Percentiles rank a stretch among this genome's conserved stretches.
Conservation (phyloP, 2,113 vertebrate species). For the Oplegnathus fasciatus region DNA sequence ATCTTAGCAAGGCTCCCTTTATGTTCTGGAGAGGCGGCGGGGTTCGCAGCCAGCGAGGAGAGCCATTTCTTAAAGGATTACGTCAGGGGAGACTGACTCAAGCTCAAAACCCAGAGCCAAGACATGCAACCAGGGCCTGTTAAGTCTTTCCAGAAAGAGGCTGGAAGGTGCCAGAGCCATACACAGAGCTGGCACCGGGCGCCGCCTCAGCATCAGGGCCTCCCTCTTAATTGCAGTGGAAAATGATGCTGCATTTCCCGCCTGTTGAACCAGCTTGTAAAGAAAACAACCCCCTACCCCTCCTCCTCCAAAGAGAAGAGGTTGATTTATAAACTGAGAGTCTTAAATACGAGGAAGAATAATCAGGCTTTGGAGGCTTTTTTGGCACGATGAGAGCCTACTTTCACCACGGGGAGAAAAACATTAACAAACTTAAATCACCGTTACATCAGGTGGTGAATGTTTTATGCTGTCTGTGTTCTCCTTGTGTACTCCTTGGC, state of each 20-base stretch:
- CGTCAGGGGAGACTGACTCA: conserved; percentile 49
- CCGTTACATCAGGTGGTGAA: conserved; percentile 66
- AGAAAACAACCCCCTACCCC: conserved; percentile 23
- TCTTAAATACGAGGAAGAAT: conserved; percentile 15
- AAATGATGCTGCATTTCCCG: conserved; percentile 64
- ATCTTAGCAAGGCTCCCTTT: conserved; percentile 41
- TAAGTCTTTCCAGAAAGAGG: conserved; percentile 65
- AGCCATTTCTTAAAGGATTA: conserved; percentile 54
- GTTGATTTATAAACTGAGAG: conserved; percentile 41
- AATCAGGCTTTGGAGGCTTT: conserved; percentile 34
- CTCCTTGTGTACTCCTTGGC: conserved; percentile 16
- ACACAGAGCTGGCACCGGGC: conserved; percentile 27
- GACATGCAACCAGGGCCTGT: conserved; percentile 52
- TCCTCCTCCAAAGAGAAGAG: conserved; percentile 4
- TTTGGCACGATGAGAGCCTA: background rate
- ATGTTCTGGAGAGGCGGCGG: conserved; percentile 37
- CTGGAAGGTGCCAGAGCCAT: conserved; percentile 47
- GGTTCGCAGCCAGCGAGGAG: conserved; percentile 41
- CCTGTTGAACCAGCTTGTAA: conserved; percentile 56
- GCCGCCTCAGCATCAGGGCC: conserved; percentile 35
- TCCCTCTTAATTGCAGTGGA: conserved; percentile 49
- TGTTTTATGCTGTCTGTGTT: conserved; percentile 44
- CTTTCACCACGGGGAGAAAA: conserved; percentile 27
- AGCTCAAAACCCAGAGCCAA: conserved; percentile 41
- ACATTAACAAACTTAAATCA: conserved; percentile 39